A percentile compares a stretch with the other conserved stretches of the same genome.
Evolutionary conservation across 2,888 invertebrate species (phyloP).

Genomic region (Corythucha ciliata): DNA sequence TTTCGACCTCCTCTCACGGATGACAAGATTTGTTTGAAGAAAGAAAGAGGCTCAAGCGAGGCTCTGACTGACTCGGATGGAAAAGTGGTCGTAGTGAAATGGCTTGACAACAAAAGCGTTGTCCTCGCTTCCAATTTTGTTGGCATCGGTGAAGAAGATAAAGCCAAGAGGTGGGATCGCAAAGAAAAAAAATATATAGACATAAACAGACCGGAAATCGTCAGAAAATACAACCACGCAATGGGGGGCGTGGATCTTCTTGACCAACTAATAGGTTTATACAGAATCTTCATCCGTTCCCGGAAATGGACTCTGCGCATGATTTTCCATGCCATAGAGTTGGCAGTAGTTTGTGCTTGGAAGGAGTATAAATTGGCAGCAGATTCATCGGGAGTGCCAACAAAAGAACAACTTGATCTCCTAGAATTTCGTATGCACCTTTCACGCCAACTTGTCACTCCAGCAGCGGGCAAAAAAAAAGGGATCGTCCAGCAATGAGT

Average conservation of each 20-base stretch:
- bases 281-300: conserved; percentile 18
- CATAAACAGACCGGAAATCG: conserved; percentile 19
- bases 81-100: conserved; percentile 18
- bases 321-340: conserved; percentile 15
- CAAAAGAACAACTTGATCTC: background rate
- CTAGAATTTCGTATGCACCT: conserved; percentile 3
- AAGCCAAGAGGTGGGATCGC: conserved; percentile 25
- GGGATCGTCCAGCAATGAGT: too few relatives aligned
- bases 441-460: background rate
- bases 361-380: background rate
- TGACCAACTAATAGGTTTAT: conserved; percentile 20
- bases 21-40: conserved; percentile 15
- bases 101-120: conserved; percentile 24
- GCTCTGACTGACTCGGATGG: conserved; percentile 14
- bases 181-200: conserved; percentile 15
- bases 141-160: conserved; percentile 20
- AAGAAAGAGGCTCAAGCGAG: conserved; percentile 19
- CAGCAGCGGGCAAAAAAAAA: background rate
- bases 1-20: conserved; percentile 6
- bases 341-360: conserved; percentile 8
- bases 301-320: conserved; percentile 24
- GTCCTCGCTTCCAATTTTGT: conserved; percentile 27
- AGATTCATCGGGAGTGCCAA: background rate
- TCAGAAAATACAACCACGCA: conserved; percentile 21
- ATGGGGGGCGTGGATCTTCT: conserved; percentile 25